These are phyloP conservation scores for Maccullochella peelii DNA, from an alignment of 2,113 vertebrate species.

Conservation along the genomic window DNA sequence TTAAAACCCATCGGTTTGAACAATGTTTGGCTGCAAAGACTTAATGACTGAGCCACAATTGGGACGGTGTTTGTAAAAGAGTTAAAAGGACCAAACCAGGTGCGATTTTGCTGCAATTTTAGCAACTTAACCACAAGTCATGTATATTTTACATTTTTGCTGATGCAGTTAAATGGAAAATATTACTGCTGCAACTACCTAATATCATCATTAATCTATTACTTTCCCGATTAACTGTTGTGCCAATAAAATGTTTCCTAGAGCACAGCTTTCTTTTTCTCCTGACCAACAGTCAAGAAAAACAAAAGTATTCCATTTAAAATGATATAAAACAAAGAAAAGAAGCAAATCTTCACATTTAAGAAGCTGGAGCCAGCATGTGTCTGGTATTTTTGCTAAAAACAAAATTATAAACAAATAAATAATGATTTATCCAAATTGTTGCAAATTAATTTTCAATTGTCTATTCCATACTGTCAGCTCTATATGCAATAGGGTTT, in stretches of 20 bases:
- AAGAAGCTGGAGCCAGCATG: background rate
- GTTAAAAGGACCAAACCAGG: background rate
- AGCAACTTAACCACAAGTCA: background rate
- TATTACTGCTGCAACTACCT: background rate
- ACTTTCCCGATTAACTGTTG: background rate
- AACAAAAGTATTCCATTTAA: background rate
- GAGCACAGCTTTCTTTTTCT: background rate
- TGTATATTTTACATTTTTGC: background rate
- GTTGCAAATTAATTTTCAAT: background rate
- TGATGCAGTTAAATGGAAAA: background rate
- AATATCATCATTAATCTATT: background rate
- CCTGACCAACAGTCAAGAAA: background rate
- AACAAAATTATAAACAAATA: no score
- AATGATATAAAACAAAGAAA: background rate
- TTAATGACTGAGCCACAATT: background rate
- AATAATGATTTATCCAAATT: background rate
- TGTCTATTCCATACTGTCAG: background rate
- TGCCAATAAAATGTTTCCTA: background rate
- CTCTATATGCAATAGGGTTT: background rate
- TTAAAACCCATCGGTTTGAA: constrained; percentile 8
- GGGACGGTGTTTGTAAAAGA: background rate
- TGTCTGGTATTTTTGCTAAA: background rate
- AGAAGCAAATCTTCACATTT: background rate
- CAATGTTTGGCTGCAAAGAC: background rate
- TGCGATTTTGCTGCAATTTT: background rate